Percentiles rank a stretch among this genome's conserved stretches.
phyloP scores from a whole-genome alignment of 2,113 vertebrate species.

The Tragulus kanchil region DNA sequence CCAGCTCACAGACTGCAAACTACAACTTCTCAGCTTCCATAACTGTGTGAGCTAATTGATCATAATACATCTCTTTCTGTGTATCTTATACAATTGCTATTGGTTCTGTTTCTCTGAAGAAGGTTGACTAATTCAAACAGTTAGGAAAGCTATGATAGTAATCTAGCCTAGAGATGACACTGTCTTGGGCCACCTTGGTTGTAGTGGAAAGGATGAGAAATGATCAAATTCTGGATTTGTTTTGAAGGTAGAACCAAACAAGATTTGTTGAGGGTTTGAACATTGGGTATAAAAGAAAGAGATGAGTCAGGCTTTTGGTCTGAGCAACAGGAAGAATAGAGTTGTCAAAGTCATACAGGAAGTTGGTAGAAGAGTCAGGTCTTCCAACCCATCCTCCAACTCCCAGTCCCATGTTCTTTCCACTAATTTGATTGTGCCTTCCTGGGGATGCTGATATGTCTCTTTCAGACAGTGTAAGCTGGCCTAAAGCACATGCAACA shows the following conservation, averaged over 20 bases:
- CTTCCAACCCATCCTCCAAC: background rate
- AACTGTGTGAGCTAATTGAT: background rate
- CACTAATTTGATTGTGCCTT: background rate
- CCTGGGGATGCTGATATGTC: background rate
- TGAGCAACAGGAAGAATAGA: background rate
- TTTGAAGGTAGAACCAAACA: background rate
- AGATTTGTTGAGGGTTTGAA: conserved; percentile 11
- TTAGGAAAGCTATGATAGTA: background rate
- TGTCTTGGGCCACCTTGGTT: background rate
- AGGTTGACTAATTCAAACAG: background rate
- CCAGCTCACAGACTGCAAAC: background rate
- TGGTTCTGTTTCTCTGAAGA: conserved; percentile 10
- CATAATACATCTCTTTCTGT: background rate
- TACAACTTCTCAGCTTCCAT: background rate
- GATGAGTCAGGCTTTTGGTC: background rate
- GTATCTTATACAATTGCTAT: background rate
- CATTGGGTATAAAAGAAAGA: background rate
- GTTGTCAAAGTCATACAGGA: background rate
- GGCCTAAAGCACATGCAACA: background rate
- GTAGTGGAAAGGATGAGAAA: background rate
- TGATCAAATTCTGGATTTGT: background rate
- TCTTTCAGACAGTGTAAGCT: conserved; percentile 33
- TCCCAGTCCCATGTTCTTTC: background rate
- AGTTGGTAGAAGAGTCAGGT: background rate
- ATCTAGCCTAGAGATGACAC: background rate